Evolutionary conservation across 2,888 invertebrate genomes (phyloP).

Genomic region (Coleophora flavipennella): DNA sequence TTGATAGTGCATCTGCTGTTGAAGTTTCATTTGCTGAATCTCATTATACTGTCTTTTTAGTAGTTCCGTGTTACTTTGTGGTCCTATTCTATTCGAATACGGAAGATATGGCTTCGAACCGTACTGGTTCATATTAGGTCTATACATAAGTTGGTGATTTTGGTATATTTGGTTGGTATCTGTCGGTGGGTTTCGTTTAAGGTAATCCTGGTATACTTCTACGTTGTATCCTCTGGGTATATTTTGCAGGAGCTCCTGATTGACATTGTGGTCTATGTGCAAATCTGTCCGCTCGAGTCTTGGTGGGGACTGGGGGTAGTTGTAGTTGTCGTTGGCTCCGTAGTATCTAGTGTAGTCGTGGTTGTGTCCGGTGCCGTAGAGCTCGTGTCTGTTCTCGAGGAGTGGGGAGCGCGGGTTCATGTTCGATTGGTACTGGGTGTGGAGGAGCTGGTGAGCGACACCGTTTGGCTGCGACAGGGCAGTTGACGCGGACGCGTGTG

Average conservation of each 20-base stretch:
- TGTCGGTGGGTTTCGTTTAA: slow-evolving; percentile 72
- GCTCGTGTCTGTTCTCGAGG: slow-evolving; percentile 70
- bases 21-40: slow-evolving; percentile 76
- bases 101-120: slow-evolving; percentile 66
- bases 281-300: slow-evolving; percentile 56
- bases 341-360: slow-evolving; percentile 66
- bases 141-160: slow-evolving; percentile 66
- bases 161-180: slow-evolving; percentile 71
- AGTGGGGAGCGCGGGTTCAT: slow-evolving; percentile 65
- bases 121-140: slow-evolving; percentile 59
- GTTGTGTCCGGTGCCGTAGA: slow-evolving; percentile 70
- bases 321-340: slow-evolving; percentile 70
- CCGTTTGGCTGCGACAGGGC: slow-evolving; percentile 52
- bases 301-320: slow-evolving; percentile 64
- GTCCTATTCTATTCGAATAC: slow-evolving; percentile 64
- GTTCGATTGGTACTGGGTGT: slow-evolving; percentile 61
- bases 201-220: slow-evolving; percentile 70
- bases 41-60: slow-evolving; percentile 75
- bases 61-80: slow-evolving; percentile 73
- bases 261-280: slow-evolving; percentile 58
- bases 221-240: slow-evolving; percentile 71
- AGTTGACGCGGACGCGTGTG: slow-evolving; percentile 24
- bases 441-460: slow-evolving; percentile 69
- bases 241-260: slow-evolving; percentile 57
- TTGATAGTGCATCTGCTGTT: slow-evolving; percentile 75